These are phyloP conservation scores for Drosophila colorata DNA, from an alignment of 2,888 invertebrate species.

Conservation along the genomic window DNA sequence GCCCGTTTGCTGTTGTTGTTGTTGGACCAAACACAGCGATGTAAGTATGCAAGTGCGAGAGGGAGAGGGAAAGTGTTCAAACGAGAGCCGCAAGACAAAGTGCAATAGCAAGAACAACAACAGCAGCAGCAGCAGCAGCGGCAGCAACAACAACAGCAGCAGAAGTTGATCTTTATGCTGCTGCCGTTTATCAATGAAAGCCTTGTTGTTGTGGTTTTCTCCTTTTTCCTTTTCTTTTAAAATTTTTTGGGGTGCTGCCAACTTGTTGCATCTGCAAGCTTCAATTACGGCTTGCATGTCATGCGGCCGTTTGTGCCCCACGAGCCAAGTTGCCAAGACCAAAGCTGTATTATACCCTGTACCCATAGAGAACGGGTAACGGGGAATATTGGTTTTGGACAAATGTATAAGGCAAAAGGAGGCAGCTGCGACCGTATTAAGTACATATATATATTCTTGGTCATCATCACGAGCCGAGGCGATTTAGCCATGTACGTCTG, in stretches of 20 bases:
- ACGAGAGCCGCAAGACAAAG: conserved; percentile 61
- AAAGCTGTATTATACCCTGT: neutral
- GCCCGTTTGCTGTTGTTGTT: conserved; percentile 47
- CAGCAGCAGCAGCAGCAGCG: conserved; percentile 16
- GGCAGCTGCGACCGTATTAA: too few relatives aligned
- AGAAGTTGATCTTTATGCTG: conserved; percentile 44
- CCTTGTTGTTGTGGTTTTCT: conserved; percentile 28
- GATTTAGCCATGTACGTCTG: too few relatives aligned
- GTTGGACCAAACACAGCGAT: conserved; percentile 40
- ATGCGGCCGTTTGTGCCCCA: neutral
- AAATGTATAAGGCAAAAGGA: too few relatives aligned
- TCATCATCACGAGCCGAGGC: too few relatives aligned
- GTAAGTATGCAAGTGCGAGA: conserved; percentile 40
- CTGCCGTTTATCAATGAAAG: conserved; percentile 60
- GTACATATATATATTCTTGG: too few relatives aligned
- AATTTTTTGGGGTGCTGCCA: conserved; percentile 35
- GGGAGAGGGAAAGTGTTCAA: conserved; percentile 25
- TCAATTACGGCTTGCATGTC: conserved; percentile 12
- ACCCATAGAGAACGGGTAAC: neutral
- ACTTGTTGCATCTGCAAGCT: conserved; percentile 30
- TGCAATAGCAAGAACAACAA: conserved; percentile 40
- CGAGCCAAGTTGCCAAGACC: neutral
- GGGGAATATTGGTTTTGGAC: too few relatives aligned
- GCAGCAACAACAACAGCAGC: conserved; percentile 22
- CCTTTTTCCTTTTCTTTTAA: conserved; percentile 5